phyloP scores from a whole-genome alignment of 1,140 invertebrate species.

The Macrobrachium nipponense region DNA sequence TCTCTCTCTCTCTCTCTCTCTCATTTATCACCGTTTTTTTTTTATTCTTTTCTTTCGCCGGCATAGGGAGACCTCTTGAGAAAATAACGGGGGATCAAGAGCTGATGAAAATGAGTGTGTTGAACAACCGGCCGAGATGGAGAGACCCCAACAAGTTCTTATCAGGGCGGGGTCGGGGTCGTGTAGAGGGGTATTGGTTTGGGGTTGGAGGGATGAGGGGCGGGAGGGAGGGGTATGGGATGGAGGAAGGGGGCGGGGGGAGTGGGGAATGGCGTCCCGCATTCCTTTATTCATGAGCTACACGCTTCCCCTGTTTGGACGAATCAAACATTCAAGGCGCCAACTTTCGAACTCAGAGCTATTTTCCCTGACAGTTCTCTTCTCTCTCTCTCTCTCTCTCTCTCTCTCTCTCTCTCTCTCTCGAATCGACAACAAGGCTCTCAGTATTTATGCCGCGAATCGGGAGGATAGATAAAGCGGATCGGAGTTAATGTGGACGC shows the following conservation, averaged over 20 bases:
- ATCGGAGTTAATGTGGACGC: too few species aligned
- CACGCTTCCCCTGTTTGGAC: constrained; percentile 45
- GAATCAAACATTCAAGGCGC: constrained; percentile 42
- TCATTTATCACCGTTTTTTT: too few species aligned
- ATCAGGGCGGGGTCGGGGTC: neutral
- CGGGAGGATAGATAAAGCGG: too few species aligned
- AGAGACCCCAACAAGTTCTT: too few species aligned
- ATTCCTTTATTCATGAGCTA: constrained; percentile 38
- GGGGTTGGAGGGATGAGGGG: neutral
- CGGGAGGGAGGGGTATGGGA: neutral
- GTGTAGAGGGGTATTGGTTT: neutral
- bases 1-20: too few species aligned
- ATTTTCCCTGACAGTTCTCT: neutral
- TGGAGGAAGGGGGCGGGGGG: neutral
- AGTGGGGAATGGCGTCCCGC: neutral
- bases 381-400: neutral
- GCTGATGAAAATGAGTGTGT: too few species aligned
- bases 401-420: constrained; percentile 14
- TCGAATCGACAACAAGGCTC: neutral
- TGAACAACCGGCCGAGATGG: too few species aligned
- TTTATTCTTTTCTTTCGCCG: too few species aligned
- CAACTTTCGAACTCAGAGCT: constrained; percentile 41
- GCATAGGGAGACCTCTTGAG: too few species aligned
- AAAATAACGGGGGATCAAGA: too few species aligned
- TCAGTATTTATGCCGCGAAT: too few species aligned